Percentiles rank a stretch among this genome's conserved stretches.
These are phyloP conservation scores for Linyphia triangularis DNA, from an alignment of 2,888 invertebrate species.

Conservation along the genomic window DNA sequence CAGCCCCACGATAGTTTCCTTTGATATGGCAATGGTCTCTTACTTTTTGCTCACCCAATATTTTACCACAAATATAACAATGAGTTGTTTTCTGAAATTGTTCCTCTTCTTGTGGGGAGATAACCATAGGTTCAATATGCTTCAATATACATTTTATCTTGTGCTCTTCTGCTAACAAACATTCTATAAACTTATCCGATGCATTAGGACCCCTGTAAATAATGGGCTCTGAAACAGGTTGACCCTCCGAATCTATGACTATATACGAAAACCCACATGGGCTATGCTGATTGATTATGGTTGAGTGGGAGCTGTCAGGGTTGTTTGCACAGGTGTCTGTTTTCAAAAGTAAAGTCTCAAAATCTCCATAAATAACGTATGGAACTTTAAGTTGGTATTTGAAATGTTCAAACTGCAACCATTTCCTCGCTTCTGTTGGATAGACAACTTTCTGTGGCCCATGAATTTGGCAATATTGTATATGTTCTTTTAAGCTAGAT, in stretches of 20 bases:
- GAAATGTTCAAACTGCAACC: background rate
- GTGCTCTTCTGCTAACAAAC: slow-evolving; percentile 19
- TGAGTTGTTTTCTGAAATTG: background rate
- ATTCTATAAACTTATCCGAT: background rate
- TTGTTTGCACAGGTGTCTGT: background rate
- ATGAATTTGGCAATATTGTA: background rate
- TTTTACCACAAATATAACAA: slow-evolving; percentile 16
- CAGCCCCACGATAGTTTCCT: background rate
- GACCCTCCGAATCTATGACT: background rate
- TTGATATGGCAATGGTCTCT: slow-evolving; percentile 21
- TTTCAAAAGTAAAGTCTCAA: slow-evolving; percentile 13
- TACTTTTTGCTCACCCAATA: background rate
- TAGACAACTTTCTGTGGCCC: background rate
- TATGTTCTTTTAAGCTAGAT: background rate
- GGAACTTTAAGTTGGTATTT: slow-evolving; percentile 3
- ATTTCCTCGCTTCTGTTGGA: background rate
- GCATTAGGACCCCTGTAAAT: slow-evolving; percentile 16
- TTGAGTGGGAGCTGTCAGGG: background rate
- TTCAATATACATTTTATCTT: background rate
- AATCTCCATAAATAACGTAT: background rate
- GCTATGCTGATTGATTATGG: background rate
- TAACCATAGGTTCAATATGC: background rate
- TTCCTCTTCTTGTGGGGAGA: background rate
- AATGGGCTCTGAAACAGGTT: background rate
- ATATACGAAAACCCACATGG: slow-evolving; percentile 14